phyloP scores from a whole-genome alignment of 1,140 invertebrate genomes.

The Drosophila oshimai region DNA sequence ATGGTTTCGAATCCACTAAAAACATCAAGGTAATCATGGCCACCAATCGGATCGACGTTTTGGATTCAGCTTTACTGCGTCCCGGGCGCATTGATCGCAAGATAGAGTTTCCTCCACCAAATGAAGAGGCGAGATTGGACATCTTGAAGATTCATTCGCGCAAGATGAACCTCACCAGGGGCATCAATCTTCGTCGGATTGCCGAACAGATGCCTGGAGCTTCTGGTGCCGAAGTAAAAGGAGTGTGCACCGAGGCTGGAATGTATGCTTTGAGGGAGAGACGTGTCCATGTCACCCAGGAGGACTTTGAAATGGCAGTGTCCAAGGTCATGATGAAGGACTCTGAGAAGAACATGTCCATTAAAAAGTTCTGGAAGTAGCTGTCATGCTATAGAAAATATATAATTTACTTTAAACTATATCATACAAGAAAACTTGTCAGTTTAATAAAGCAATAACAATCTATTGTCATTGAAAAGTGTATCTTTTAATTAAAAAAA shows the following conservation, averaged over 20 bases:
- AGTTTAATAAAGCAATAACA: too few species aligned
- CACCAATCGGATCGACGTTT: slow-evolving; percentile 99
- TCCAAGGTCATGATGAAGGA: slow-evolving; percentile 99
- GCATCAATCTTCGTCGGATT: slow-evolving; percentile 99
- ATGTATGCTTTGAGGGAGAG: slow-evolving; percentile 99
- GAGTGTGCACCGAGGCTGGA: slow-evolving; percentile 99
- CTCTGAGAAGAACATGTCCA: slow-evolving; percentile 99
- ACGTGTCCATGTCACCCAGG: slow-evolving; percentile 99
- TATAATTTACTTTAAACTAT: neutral
- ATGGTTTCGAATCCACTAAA: slow-evolving; percentile 99
- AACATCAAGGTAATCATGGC: slow-evolving; percentile 99
- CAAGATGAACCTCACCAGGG: slow-evolving; percentile 99
- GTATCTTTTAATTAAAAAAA: too few species aligned
- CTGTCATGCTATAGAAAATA: neutral
- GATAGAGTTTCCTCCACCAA: slow-evolving; percentile 99
- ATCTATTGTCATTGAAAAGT: too few species aligned
- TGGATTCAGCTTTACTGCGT: slow-evolving; percentile 97
- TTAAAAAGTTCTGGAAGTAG: slow-evolving; percentile 99
- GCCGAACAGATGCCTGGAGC: slow-evolving; percentile 99
- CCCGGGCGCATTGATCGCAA: slow-evolving; percentile 99
- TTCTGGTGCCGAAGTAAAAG: slow-evolving; percentile 99
- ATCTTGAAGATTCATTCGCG: slow-evolving; percentile 99
- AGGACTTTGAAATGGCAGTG: slow-evolving; percentile 99
- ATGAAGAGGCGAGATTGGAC: slow-evolving; percentile 98
- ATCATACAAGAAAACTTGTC: too few species aligned